phyloP scores from a whole-genome alignment of 23 tunicate species.

The Ascidia mentula region DNA sequence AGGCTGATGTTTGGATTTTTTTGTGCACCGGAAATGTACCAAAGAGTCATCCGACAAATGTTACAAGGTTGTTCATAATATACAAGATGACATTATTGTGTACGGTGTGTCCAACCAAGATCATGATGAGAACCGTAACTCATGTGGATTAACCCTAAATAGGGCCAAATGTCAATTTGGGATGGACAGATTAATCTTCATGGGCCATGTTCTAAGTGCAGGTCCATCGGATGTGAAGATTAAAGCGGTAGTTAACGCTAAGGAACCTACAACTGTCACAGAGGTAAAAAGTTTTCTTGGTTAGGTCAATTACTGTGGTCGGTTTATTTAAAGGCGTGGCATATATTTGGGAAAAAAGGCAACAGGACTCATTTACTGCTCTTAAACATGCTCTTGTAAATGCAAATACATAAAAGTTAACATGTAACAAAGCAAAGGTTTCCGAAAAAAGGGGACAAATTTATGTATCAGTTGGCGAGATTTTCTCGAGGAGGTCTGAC shows the following conservation, averaged over 20 bases:
- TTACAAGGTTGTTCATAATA: too few species aligned
- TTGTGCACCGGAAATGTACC: constrained; percentile 50
- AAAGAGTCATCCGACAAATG: constrained; percentile 13
- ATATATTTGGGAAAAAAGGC: background rate
- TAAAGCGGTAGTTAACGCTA: constrained; percentile 13
- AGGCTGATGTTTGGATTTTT: too few species aligned
- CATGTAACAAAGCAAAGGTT: too few species aligned
- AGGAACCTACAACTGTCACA: constrained; percentile 7
- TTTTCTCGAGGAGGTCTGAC: background rate
- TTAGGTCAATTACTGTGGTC: constrained; percentile 28
- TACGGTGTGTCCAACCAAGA: constrained; percentile 8
- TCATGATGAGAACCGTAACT: background rate
- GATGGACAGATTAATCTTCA: too few species aligned
- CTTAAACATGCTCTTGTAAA: constrained; percentile 15
- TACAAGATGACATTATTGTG: constrained; percentile 32
- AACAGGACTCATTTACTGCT: too few species aligned
- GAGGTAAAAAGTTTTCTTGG: constrained; percentile 48
- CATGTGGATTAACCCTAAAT: constrained; percentile 31
- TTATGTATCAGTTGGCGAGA: background rate
- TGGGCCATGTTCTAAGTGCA: background rate
- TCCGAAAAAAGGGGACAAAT: background rate
- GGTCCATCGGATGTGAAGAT: constrained; percentile 27
- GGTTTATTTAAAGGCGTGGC: constrained; percentile 28
- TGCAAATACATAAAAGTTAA: constrained; percentile 9
- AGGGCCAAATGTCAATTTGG: background rate